Conservation (phyloP, 1,140 invertebrate genomes). For the Drosophila athabasca region DNA sequence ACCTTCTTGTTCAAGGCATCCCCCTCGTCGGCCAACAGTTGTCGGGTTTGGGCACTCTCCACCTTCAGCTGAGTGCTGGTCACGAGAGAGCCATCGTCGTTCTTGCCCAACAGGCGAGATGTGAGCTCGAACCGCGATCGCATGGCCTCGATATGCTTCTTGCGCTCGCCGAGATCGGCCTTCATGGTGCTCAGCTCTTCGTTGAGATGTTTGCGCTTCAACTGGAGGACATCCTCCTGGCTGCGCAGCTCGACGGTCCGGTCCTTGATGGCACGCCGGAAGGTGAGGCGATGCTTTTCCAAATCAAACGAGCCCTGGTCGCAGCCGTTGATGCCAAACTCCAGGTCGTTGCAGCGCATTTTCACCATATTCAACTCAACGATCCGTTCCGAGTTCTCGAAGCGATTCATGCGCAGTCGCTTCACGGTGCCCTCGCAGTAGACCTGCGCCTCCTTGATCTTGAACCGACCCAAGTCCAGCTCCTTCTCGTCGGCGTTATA, state of each 20-base stretch:
- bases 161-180: constrained; percentile 84
- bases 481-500: constrained; percentile 77
- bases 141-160: constrained; percentile 85
- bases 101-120: constrained; percentile 83
- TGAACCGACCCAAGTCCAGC: constrained; percentile 69
- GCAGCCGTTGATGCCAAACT: constrained; percentile 85
- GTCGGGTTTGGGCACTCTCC: constrained; percentile 87
- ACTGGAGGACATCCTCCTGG: constrained; percentile 85
- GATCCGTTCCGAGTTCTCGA: constrained; percentile 85
- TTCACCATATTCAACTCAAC: constrained; percentile 87
- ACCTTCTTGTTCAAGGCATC: constrained; percentile 88
- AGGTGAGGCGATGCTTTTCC: constrained; percentile 85
- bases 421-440: constrained; percentile 85
- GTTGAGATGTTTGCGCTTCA: constrained; percentile 85
- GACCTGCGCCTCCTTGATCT: constrained; percentile 84
- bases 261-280: constrained; percentile 86
- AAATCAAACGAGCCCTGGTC: constrained; percentile 86
- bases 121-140: constrained; percentile 83
- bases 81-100: constrained; percentile 85
- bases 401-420: constrained; percentile 84
- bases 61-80: constrained; percentile 87
- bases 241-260: constrained; percentile 85
- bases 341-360: constrained; percentile 85
- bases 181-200: constrained; percentile 86
- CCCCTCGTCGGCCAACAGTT: constrained; percentile 87